Percentiles rank a stretch among this genome's conserved stretches.
Evolutionary conservation across 2,113 vertebrate genomes (phyloP).

Genomic region (Ameiurus melas): DNA sequence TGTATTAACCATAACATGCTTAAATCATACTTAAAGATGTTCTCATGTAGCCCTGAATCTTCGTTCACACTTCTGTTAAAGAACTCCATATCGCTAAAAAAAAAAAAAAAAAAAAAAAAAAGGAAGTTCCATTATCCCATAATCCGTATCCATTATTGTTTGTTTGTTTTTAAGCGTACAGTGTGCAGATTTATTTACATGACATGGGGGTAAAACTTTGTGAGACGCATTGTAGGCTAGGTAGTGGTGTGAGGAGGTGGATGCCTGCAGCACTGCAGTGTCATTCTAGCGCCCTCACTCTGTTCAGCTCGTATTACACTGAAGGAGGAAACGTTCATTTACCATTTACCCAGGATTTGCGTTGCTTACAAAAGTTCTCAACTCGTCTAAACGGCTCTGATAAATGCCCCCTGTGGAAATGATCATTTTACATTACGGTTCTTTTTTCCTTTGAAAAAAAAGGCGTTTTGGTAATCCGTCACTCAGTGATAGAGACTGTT

Average conservation of each 20-base stretch:
- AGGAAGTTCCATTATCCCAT: neutral
- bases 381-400: slow-evolving; percentile 3
- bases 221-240: slow-evolving; percentile 30
- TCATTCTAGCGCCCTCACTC: slow-evolving; percentile 66
- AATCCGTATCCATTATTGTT: slow-evolving; percentile 25
- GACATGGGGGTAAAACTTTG: slow-evolving; percentile 39
- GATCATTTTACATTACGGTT: slow-evolving; percentile 12
- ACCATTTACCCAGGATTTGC: slow-evolving; percentile 34
- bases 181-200: slow-evolving; percentile 46
- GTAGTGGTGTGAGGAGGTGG: slow-evolving; percentile 32
- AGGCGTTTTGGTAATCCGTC: neutral
- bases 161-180: slow-evolving; percentile 40
- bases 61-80: neutral
- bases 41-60: neutral
- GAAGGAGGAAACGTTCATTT: slow-evolving; percentile 28
- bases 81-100: neutral
- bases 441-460: neutral
- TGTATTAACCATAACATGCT: neutral
- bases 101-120: too few relatives aligned
- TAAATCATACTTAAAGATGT: neutral
- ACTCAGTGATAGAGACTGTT: neutral
- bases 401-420: slow-evolving; percentile 14
- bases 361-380: slow-evolving; percentile 28
- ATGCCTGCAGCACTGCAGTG: slow-evolving; percentile 41
- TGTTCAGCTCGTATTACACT: slow-evolving; percentile 52